These are phyloP conservation scores for Sebastiscus tertius DNA, from an alignment of 2,797 vertebrate species.

Conservation along the genomic window DNA sequence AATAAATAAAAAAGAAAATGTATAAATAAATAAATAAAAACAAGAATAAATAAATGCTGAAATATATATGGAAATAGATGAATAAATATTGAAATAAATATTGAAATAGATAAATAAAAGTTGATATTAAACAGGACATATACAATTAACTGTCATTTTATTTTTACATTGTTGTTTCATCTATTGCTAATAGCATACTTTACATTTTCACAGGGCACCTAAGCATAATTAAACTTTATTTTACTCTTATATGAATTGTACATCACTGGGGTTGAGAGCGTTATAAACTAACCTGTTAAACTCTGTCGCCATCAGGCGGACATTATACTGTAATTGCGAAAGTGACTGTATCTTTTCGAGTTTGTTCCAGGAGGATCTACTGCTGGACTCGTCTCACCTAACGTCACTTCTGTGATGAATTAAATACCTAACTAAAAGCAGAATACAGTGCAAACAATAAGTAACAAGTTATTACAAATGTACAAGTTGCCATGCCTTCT, in stretches of 20 bases:
- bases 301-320: constrained; percentile 72
- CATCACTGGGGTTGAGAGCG: too few species aligned
- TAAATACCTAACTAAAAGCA: neutral
- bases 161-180: too few species aligned
- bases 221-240: neutral
- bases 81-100: too few species aligned
- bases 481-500: neutral
- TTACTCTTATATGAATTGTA: neutral
- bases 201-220: neutral
- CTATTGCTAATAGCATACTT: too few species aligned
- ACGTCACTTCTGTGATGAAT: neutral
- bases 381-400: neutral
- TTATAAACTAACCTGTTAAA: neutral
- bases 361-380: neutral
- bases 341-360: neutral
- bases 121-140: too few species aligned
- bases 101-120: too few species aligned
- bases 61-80: too few species aligned
- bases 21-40: too few species aligned
- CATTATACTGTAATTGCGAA: neutral
- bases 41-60: too few species aligned
- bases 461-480: neutral
- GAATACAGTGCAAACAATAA: neutral
- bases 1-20: too few species aligned
- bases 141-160: too few species aligned